Percentiles rank a stretch among this genome's conserved stretches.
These are phyloP conservation scores for Aromia moschata DNA, from an alignment of 2,888 invertebrate genomes.

Conservation along the genomic window DNA sequence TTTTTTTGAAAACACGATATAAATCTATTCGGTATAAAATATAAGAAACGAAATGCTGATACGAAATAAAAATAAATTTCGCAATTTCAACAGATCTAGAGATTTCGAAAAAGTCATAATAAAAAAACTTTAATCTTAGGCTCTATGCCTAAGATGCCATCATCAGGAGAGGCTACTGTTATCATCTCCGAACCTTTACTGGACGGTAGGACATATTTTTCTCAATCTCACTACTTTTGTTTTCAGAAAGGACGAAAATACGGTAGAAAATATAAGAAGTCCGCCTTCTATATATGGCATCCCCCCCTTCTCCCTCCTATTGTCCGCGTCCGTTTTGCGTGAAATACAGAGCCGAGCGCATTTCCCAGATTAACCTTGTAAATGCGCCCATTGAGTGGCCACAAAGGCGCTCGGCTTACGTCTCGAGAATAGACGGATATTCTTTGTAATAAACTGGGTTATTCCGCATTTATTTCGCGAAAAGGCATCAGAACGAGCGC, in stretches of 20 bases:
- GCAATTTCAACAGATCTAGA: too few relatives aligned
- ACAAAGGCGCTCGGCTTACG: constrained; percentile 15
- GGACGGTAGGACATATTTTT: too few relatives aligned
- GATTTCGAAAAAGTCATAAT: too few relatives aligned
- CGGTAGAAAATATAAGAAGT: background rate
- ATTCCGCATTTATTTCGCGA: constrained; percentile 3
- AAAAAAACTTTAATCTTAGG: too few relatives aligned
- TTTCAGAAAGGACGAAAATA: background rate
- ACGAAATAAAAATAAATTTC: too few relatives aligned
- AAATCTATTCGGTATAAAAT: too few relatives aligned
- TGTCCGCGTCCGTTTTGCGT: constrained; percentile 11
- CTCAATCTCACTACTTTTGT: too few relatives aligned
- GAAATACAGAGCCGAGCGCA: background rate
- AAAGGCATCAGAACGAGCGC: background rate
- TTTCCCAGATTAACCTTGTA: constrained; percentile 14
- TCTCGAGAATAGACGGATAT: constrained; percentile 1
- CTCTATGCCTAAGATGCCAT: too few relatives aligned
- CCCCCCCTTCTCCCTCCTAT: background rate
- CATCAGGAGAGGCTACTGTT: too few relatives aligned
- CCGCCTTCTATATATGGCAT: background rate
- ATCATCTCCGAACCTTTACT: too few relatives aligned
- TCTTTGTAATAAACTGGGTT: constrained; percentile 8
- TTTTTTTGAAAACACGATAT: too few relatives aligned
- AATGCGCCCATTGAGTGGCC: constrained; percentile 11
- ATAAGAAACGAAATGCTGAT: too few relatives aligned